Conservation (phyloP, 2,888 invertebrate species). For the Agrypnus murinus region DNA sequence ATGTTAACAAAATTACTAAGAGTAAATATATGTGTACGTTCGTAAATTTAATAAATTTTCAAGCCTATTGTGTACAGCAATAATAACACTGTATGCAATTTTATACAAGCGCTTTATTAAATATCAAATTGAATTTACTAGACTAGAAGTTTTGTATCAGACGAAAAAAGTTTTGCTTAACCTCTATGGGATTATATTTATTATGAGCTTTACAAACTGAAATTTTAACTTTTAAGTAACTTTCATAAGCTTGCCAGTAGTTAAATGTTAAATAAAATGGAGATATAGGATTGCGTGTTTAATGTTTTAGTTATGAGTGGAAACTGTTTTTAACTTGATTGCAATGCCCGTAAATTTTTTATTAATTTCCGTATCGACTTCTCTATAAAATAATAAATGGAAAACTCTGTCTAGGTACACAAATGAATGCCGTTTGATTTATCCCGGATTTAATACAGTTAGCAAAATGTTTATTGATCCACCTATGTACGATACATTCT, state of each 20-base stretch:
- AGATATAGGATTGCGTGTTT: conserved; percentile 12
- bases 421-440: too few species aligned
- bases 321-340: conserved; percentile 7
- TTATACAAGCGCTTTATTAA: conserved; percentile 36
- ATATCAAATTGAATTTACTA: conserved; percentile 34
- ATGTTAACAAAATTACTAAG: conserved; percentile 14
- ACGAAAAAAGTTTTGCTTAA: conserved; percentile 28
- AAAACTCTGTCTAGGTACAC: too few species aligned
- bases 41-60: conserved; percentile 13
- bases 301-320: conserved; percentile 25
- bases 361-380: background rate
- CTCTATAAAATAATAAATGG: too few species aligned
- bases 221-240: conserved; percentile 42
- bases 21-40: conserved; percentile 8
- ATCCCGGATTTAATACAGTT: too few species aligned
- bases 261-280: conserved; percentile 13
- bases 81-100: conserved; percentile 29
- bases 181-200: conserved; percentile 4
- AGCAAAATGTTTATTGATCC: too few species aligned
- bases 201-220: conserved; percentile 31
- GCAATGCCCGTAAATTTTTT: background rate
- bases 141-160: conserved; percentile 15
- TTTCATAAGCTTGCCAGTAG: conserved; percentile 37
- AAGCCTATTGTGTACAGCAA: conserved; percentile 9
- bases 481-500: too few species aligned